phyloP scores from a whole-genome alignment of 2,113 vertebrate species.

The Micronycteris hirsuta region DNA sequence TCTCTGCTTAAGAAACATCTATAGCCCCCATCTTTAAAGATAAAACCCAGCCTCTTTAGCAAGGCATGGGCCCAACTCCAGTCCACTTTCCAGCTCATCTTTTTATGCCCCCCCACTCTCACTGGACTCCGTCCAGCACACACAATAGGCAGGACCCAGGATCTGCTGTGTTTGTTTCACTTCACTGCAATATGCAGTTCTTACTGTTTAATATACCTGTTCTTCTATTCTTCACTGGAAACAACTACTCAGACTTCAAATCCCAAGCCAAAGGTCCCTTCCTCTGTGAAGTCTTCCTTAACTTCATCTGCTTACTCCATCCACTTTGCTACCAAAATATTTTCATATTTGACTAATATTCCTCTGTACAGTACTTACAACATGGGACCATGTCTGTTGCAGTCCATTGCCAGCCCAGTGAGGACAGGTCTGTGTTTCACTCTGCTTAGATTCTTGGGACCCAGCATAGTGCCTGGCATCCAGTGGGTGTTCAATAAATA shows the following conservation, averaged over 20 bases:
- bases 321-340: not conserved
- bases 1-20: not conserved
- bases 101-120: not conserved
- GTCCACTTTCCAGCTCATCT: not conserved
- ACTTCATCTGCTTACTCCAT: not conserved
- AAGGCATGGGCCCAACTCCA: not conserved
- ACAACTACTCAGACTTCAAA: conserved; percentile 15
- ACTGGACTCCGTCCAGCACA: not conserved
- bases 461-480: not conserved
- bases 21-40: not conserved
- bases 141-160: not conserved
- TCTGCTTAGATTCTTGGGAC: not conserved
- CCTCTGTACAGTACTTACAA: not conserved
- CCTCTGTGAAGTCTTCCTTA: not conserved
- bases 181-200: not conserved
- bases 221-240: conserved; percentile 14
- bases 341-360: not conserved
- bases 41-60: not conserved
- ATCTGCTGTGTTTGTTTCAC: not conserved
- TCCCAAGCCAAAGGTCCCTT: not conserved
- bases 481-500: not conserved
- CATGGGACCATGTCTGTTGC: not conserved
- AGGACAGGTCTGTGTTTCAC: not conserved
- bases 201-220: not conserved
- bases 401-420: not conserved